Base-by-base conservation (phyloP, 2,888 invertebrate genomes). In the Micoletzkya japonica region DNA sequence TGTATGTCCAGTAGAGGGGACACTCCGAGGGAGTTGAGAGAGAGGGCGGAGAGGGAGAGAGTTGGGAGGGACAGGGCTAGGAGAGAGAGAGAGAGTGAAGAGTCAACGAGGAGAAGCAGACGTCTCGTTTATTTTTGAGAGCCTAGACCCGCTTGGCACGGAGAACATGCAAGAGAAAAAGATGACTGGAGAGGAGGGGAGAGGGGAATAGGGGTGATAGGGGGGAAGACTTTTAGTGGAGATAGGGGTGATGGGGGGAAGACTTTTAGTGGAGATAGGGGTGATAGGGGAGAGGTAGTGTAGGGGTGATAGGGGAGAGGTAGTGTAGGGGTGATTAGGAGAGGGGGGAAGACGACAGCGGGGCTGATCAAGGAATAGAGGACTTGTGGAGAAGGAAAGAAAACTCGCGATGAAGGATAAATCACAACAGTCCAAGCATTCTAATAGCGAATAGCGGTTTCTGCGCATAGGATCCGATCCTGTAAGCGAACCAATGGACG, bases 141-240 rank as follows among this genome's bases (percentile, higher is more conserved):
- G 58, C 58, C 58, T 37, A 58, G 58, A 58, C 36, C 58, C 58
- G 58, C 58, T 58, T 58, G 58, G 58, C 58, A 58, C 58, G 58
- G 58, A 30, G 36, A 36, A n/a, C n/a, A n/a, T n/a, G n/a, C n/a
- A n/a, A n/a, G n/a, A n/a, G n/a, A n/a, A n/a, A n/a, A n/a, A n/a
- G n/a, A n/a, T n/a, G n/a, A n/a, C n/a, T n/a, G n/a, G 58, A 58
- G 58, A 58, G 37, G 37, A 24, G 36, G 58, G 37, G 58, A 58
- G 37, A 30, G 34, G 32, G 36, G 14, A n/a, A 36, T 28, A 58
- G 30, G 32, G 17, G 26, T n/a, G n/a, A n/a, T n/a, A n/a, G 20
- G 44, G 20, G 20, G 10, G 20, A 44, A 14, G 44, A n/a, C n/a
- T n/a, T n/a, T n/a, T n/a, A n/a, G n/a, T n/a, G 10, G 44, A 14